Conservation (phyloP, 2,888 invertebrate genomes). For the Rhogogaster chlorosoma region DNA sequence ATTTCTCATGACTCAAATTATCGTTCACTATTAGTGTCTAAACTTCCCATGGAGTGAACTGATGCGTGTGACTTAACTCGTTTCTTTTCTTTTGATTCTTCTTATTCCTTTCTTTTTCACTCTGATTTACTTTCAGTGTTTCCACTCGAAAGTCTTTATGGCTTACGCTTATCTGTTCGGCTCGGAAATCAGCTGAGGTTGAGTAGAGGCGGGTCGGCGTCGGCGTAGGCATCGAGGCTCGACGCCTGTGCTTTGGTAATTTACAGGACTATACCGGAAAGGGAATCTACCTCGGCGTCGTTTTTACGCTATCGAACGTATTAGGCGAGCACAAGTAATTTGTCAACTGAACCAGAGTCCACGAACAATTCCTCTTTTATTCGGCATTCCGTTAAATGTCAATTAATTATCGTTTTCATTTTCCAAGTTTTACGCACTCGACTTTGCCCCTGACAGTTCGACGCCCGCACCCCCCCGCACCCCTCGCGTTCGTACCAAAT, state of each 20-base stretch:
- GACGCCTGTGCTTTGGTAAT: slow-evolving; percentile 32
- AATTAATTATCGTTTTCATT: slow-evolving; percentile 40
- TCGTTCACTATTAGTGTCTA: background rate
- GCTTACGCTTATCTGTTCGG: slow-evolving; percentile 35
- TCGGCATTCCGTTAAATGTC: slow-evolving; percentile 5
- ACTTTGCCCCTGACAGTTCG: slow-evolving; percentile 34
- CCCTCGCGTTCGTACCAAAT: background rate
- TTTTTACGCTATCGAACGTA: background rate
- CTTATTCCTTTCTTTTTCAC: background rate
- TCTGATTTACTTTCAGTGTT: slow-evolving; percentile 17
- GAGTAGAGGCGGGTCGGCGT: background rate
- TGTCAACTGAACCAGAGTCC: slow-evolving; percentile 13
- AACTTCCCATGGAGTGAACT: background rate
- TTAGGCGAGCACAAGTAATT: slow-evolving; percentile 20
- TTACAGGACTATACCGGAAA: slow-evolving; percentile 33
- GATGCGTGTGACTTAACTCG: background rate
- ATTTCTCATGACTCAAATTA: background rate
- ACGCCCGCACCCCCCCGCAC: background rate
- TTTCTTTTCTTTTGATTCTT: background rate
- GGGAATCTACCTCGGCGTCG: slow-evolving; percentile 15
- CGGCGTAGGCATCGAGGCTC: background rate
- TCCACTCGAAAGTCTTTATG: slow-evolving; percentile 36
- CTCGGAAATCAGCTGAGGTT: background rate
- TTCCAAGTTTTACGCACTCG: slow-evolving; percentile 26
- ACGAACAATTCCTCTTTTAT: slow-evolving; percentile 15